Evolutionary conservation across 2,888 invertebrate species (phyloP), one percentile per base, ranked within the genome.

Genomic region (Eulithis prunata): DNA sequence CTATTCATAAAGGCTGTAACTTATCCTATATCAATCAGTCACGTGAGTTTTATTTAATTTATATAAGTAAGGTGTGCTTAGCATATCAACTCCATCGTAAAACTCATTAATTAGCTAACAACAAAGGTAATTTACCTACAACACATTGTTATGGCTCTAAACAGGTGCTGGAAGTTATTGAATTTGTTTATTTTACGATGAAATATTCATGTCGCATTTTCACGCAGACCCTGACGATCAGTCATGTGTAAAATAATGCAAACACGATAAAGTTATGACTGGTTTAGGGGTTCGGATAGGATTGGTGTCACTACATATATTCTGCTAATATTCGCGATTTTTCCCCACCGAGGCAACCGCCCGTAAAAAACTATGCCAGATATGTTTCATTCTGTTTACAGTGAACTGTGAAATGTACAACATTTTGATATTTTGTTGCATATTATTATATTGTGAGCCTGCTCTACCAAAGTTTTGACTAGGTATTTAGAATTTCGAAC

Each of bases 221-320:
- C 84, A 88, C 88, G 85, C 86, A 85, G 85, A 90, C 87, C 85
- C 86, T 79, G 68, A 75, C 80, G 86, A 87, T 87, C 90, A 87
- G 82, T 87, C 85, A 83, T 78, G 84, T 82, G 85, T 83, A 80
- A 90, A 91, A 90, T 90, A 90, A 91, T 90, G 87, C 87, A 90
- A 90, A 90, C 86, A 86, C 83, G 90, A 89, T 91, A 87, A 87
- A 88, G 85, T 86, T 89, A 87, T 88, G 88, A 86, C 88, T 87
- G 85, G 83, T 88, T 85, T 83, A 80, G 80, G 80, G 79, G 78
- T 67, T 75, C 76, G 72, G 69, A 79, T 80, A 75, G 75, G 80
- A 85, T 84, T 78, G 80, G 78, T 80, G 80, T 80, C 80, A 78
- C 56, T 56, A 62, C 54, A 58, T 68, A 63, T 68, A 61, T 68